phyloP scores from a whole-genome alignment of 2,797 vertebrate genomes.

The Notolepis coatsorum region DNA sequence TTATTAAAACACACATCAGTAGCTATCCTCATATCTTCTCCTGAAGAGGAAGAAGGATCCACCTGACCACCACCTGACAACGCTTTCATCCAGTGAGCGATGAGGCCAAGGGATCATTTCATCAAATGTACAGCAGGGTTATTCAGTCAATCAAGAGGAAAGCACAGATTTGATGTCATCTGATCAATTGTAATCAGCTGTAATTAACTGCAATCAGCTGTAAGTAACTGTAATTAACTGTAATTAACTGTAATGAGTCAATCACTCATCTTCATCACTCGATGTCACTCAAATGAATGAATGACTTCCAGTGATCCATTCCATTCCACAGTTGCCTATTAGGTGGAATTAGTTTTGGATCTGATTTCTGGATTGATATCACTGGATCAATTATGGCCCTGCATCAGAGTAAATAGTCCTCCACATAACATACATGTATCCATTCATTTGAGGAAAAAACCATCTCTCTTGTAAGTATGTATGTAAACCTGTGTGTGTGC shows the following conservation, averaged over 20 bases:
- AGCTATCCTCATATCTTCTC: conserved; percentile 45
- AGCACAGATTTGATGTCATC: conserved; percentile 24
- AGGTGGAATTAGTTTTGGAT: conserved; percentile 23
- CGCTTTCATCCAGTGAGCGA: conserved; percentile 54
- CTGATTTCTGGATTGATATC: conserved; percentile 35
- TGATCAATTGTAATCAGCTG: conserved; percentile 31
- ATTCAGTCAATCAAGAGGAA: conserved; percentile 18
- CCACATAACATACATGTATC: conserved; percentile 42
- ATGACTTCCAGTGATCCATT: conserved; percentile 33
- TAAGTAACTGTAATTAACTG: conserved; percentile 51
- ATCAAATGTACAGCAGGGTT: conserved; percentile 41
- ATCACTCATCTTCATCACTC: conserved; percentile 47
- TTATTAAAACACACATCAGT: conserved; percentile 27
- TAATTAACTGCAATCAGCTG: conserved; percentile 46
- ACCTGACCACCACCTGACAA: conserved; percentile 47
- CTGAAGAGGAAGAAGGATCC: conserved; percentile 43
- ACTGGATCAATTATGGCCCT: conserved; percentile 27
- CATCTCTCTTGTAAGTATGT: neutral
- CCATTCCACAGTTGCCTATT: conserved; percentile 41
- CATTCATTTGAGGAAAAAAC: conserved; percentile 12
- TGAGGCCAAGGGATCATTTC: conserved; percentile 49
- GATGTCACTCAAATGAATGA: conserved; percentile 50
- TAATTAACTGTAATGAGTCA: conserved; percentile 27
- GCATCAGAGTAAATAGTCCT: conserved; percentile 48
- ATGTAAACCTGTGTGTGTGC: neutral